Evolutionary conservation across 1,140 invertebrate species (phyloP).

Genomic region (Calliopsis andreniformis): DNA sequence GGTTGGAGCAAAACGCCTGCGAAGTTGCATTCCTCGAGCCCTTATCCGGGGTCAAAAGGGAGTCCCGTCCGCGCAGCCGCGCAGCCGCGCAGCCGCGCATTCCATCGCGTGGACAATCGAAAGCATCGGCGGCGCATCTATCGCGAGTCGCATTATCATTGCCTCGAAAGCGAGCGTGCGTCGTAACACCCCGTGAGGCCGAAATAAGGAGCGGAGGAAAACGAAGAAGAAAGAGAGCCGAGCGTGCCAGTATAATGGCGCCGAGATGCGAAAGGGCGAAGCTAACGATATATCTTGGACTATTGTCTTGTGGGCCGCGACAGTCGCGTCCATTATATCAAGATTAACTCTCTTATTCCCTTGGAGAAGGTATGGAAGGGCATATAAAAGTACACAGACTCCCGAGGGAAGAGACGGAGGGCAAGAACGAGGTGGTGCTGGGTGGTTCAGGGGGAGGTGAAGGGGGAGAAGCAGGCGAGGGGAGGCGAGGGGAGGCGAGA

Average conservation of each 20-base stretch:
- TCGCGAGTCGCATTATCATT: slow-evolving; percentile 62
- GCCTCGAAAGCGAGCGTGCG: slow-evolving; percentile 58
- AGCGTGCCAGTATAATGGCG: slow-evolving; percentile 75
- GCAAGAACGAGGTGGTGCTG: background rate
- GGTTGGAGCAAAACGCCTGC: too few species aligned
- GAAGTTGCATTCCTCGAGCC: too few species aligned
- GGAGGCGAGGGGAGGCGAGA: slow-evolving; percentile 38
- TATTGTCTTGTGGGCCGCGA: slow-evolving; percentile 80
- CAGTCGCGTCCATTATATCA: slow-evolving; percentile 81
- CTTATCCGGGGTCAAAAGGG: too few species aligned
- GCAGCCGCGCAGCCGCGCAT: slow-evolving; percentile 7
- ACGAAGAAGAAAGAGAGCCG: slow-evolving; percentile 55
- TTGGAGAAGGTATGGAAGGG: slow-evolving; percentile 73
- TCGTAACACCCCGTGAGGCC: slow-evolving; percentile 64
- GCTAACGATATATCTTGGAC: slow-evolving; percentile 81
- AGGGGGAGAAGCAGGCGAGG: background rate
- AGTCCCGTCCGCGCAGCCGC: too few species aligned
- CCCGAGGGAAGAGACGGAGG: slow-evolving; percentile 63
- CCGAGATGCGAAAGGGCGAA: slow-evolving; percentile 76
- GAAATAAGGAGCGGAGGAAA: slow-evolving; percentile 52
- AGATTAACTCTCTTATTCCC: slow-evolving; percentile 80
- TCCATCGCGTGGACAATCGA: slow-evolving; percentile 40
- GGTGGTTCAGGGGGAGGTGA: background rate
- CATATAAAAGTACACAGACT: slow-evolving; percentile 68
- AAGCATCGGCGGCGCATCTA: slow-evolving; percentile 58